phyloP scores from a whole-genome alignment of 2,113 vertebrate species.

The Lutjanus erythropterus region DNA sequence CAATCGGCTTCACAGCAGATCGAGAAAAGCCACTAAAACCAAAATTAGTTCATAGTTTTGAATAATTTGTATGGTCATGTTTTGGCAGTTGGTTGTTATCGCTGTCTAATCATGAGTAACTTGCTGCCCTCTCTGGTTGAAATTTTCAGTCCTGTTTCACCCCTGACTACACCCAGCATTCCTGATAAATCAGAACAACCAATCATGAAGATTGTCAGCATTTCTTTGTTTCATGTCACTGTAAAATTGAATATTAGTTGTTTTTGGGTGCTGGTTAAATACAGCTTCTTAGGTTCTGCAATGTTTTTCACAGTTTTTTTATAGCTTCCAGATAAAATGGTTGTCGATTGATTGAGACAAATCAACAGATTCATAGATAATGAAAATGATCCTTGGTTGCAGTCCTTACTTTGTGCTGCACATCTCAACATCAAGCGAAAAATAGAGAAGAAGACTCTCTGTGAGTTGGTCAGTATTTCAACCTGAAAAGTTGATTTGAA shows the following conservation, averaged over 20 bases:
- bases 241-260: neutral
- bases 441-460: neutral
- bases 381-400: neutral
- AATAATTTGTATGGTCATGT: neutral
- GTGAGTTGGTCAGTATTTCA: slow-evolving; percentile 6
- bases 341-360: neutral
- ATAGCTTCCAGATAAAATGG: neutral
- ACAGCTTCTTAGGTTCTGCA: too few relatives aligned
- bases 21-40: neutral
- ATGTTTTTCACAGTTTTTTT: too few relatives aligned
- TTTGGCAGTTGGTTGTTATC: neutral
- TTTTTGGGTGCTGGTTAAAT: neutral
- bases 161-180: too few relatives aligned
- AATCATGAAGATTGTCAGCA: neutral
- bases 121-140: too few relatives aligned
- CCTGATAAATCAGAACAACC: too few relatives aligned
- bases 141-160: too few relatives aligned
- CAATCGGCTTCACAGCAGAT: neutral
- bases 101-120: neutral
- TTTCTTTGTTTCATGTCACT: neutral
- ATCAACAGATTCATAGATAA: neutral
- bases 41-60: neutral
- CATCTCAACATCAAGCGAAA: neutral
- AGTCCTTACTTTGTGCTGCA: neutral
- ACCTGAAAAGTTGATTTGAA: slow-evolving; percentile 18